These are phyloP conservation scores for Danio rerio DNA, from an alignment of 2,113 vertebrate species.

Conservation along the genomic window DNA sequence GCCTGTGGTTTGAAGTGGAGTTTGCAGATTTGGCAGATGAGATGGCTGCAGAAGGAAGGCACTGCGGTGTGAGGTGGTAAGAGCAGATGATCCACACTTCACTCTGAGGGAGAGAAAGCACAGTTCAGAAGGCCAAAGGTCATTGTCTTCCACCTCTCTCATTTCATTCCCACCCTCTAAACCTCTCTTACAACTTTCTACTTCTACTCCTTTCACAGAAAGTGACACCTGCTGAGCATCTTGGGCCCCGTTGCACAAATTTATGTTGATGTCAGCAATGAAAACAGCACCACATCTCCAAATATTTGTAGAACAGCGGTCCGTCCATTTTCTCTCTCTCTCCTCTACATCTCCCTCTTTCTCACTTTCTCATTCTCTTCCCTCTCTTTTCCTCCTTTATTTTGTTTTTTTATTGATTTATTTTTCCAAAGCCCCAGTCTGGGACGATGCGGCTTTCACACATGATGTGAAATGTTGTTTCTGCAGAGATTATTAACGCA, in stretches of 20 bases:
- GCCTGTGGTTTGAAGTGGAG: constrained; percentile 5
- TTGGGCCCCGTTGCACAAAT: constrained; percentile 76
- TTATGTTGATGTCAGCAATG: constrained; percentile 85
- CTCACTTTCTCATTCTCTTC: constrained; percentile 24
- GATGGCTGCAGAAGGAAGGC: constrained; percentile 22
- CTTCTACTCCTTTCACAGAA: constrained; percentile 60
- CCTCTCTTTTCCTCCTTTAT: constrained; percentile 25
- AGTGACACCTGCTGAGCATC: constrained; percentile 74
- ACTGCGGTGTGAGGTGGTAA: constrained; percentile 12
- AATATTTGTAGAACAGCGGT: constrained; percentile 83
- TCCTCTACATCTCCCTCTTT: constrained; percentile 18
- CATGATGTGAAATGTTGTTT: constrained; percentile 71
- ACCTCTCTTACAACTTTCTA: constrained; percentile 11
- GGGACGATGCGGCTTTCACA: constrained; percentile 70
- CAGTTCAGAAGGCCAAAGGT: constrained; percentile 79
- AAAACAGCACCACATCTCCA: constrained; percentile 77
- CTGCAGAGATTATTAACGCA: constrained; percentile 67
- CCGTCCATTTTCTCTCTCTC: constrained; percentile 65
- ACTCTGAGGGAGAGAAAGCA: constrained; percentile 48
- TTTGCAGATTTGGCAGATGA: constrained; percentile 20
- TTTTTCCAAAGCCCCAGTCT: constrained; percentile 63
- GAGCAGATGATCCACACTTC: constrained; percentile 17
- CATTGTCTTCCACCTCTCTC: constrained; percentile 33
- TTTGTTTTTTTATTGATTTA: constrained; percentile 57
- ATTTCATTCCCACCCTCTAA: constrained; percentile 1